Evolutionary conservation across 2,888 invertebrate species (phyloP).

Genomic region (Hydriomena furcata): DNA sequence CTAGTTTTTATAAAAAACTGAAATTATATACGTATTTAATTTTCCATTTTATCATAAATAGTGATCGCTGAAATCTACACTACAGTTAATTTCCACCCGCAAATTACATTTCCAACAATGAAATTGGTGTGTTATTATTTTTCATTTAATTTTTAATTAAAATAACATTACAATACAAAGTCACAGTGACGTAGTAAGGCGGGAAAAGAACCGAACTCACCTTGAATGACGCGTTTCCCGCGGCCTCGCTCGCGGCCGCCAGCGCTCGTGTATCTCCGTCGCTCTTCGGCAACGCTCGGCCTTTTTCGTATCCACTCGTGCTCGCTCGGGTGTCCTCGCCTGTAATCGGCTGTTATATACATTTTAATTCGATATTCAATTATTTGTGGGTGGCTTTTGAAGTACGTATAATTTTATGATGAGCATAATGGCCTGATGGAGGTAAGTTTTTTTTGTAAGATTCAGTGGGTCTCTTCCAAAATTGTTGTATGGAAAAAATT

Average conservation of each 20-base stretch:
- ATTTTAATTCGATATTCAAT: constrained; percentile 55
- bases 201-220: constrained; percentile 73
- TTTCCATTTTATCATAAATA: too few relatives aligned
- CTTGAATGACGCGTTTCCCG: constrained; percentile 78
- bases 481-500: too few relatives aligned
- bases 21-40: too few relatives aligned
- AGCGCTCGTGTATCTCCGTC: constrained; percentile 54
- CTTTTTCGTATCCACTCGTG: constrained; percentile 27
- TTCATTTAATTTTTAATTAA: constrained; percentile 45
- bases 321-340: constrained; percentile 51
- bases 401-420: background rate
- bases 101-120: constrained; percentile 23
- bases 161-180: constrained; percentile 62
- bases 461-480: too few relatives aligned
- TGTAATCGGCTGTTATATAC: constrained; percentile 46
- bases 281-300: constrained; percentile 44
- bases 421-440: too few relatives aligned
- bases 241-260: constrained; percentile 79
- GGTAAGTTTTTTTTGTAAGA: too few relatives aligned
- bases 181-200: constrained; percentile 66
- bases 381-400: constrained; percentile 41
- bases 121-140: constrained; percentile 40
- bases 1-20: too few relatives aligned
- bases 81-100: constrained; percentile 7
- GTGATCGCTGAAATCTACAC: background rate